These are phyloP conservation scores for Todiramphus saurophagus DNA, from an alignment of 2,113 vertebrate species.

Conservation along the genomic window DNA sequence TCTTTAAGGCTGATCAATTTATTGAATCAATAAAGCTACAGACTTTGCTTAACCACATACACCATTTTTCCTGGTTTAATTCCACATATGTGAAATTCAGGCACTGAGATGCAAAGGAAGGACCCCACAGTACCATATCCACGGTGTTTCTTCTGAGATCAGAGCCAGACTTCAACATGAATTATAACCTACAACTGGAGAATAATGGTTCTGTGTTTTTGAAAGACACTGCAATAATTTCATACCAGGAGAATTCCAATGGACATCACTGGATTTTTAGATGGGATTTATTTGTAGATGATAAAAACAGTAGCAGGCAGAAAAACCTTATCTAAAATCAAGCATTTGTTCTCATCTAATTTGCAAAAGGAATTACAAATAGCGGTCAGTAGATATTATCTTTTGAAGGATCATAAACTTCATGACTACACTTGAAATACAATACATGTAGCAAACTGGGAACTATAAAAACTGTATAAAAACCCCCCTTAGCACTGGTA, in stretches of 20 bases:
- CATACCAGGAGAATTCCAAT: not conserved
- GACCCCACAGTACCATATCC: not conserved
- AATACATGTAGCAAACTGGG: not conserved
- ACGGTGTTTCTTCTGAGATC: not conserved
- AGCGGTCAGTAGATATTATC: not conserved
- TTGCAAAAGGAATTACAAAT: not conserved
- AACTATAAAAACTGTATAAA: not conserved
- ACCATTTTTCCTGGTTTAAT: not conserved
- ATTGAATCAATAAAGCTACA: not conserved
- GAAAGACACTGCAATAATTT: not conserved
- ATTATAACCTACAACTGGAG: not conserved
- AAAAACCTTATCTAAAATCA: not conserved
- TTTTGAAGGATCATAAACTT: not conserved
- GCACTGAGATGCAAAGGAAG: not conserved
- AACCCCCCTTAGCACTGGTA: not conserved
- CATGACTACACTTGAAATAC: not conserved
- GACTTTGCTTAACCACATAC: not conserved
- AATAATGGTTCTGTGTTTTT: not conserved
- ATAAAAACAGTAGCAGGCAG: not conserved
- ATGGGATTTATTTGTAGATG: not conserved
- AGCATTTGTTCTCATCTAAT: not conserved
- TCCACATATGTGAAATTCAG: not conserved
- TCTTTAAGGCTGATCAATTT: not conserved
- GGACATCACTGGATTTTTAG: not conserved
- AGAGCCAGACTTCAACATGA: not conserved